Evolutionary conservation across 2,797 vertebrate species (phyloP).

Genomic region (Aselliscus stoliczkanus): DNA sequence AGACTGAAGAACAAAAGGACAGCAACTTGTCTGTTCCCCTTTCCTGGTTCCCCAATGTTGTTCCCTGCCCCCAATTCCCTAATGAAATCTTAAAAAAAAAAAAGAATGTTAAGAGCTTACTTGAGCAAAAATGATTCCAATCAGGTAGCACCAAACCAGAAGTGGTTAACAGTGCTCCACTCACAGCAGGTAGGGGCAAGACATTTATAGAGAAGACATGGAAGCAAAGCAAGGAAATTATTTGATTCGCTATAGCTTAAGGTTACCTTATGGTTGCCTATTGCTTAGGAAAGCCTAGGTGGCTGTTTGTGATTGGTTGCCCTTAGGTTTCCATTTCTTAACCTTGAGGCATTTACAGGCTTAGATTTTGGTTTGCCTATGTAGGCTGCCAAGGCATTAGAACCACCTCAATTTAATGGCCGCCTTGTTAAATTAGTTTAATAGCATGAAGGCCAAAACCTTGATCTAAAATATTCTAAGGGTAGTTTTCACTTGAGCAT

Average conservation of each 20-base stretch:
- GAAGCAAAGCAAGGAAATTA: neutral
- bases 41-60: too few species aligned
- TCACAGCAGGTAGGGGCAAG: neutral
- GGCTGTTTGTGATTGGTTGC: neutral
- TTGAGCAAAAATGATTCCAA: neutral
- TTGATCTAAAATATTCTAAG: neutral
- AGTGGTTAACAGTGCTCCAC: neutral
- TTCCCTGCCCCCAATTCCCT: too few species aligned
- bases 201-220: neutral
- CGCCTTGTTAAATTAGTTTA: neutral
- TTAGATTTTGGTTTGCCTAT: neutral
- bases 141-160: neutral
- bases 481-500: neutral
- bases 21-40: too few species aligned
- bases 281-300: neutral
- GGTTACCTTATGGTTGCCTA: neutral
- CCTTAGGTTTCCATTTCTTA: neutral
- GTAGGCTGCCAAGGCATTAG: neutral
- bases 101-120: neutral
- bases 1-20: too few species aligned
- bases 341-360: neutral
- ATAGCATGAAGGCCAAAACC: neutral
- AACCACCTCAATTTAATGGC: neutral
- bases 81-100: too few species aligned
- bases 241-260: neutral